Evolutionary conservation across 2,113 vertebrate genomes (phyloP).

Genomic region (Poecile atricapillus): DNA sequence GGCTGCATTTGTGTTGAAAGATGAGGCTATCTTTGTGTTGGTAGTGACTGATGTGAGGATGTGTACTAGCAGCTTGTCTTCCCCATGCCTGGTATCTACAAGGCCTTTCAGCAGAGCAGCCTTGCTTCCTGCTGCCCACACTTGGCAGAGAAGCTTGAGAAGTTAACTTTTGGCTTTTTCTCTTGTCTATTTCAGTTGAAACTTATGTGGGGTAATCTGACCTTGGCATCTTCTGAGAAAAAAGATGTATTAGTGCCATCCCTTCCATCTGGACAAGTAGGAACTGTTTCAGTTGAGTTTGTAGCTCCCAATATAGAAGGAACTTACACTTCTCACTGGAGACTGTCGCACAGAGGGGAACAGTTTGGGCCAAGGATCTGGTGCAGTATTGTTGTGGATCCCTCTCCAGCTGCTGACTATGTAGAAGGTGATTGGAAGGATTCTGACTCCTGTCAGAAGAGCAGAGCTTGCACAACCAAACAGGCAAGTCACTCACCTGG

Average conservation of each 20-base stretch:
- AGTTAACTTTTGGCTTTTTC: background rate
- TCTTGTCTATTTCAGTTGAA: constrained; percentile 77
- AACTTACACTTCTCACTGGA: constrained; percentile 97
- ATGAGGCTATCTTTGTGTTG: background rate
- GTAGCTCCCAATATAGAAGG: constrained; percentile 89
- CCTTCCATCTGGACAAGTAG: constrained; percentile 88
- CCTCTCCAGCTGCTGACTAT: constrained; percentile 49
- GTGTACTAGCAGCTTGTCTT: background rate
- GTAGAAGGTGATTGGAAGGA: constrained; percentile 27
- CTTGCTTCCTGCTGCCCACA: background rate
- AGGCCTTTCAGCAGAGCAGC: background rate
- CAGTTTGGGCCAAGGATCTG: constrained; percentile 96
- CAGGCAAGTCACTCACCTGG: constrained; percentile 73
- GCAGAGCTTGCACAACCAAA: constrained; percentile 59
- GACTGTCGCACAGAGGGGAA: constrained; percentile 90
- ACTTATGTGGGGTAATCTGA: constrained; percentile 98
- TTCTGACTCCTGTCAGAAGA: constrained; percentile 12
- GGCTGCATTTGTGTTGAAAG: background rate
- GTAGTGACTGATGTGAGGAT: background rate
- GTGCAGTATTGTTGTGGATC: constrained; percentile 96
- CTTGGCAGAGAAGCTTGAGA: background rate
- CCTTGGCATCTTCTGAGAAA: constrained; percentile 83
- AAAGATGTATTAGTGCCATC: constrained; percentile 89
- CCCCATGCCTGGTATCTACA: background rate
- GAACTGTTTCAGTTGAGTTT: constrained; percentile 92